phyloP scores from a whole-genome alignment of 2,113 vertebrate genomes.

The Chinchilla lanigera region DNA sequence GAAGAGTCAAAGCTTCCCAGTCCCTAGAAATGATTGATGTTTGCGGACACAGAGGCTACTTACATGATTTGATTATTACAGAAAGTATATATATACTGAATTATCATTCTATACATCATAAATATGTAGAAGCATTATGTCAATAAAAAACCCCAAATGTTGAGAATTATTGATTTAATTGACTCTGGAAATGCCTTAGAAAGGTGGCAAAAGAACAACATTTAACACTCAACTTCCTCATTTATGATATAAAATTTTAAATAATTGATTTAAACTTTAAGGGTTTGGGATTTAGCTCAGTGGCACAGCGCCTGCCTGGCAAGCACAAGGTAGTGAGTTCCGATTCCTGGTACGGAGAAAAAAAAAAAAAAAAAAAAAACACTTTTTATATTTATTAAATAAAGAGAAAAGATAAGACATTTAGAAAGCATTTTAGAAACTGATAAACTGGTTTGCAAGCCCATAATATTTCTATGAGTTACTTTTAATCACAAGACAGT shows the following conservation, averaged over 20 bases:
- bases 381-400: not conserved
- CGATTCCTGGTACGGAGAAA: no score
- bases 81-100: not conserved
- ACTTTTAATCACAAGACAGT: constrained; percentile 22
- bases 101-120: not conserved
- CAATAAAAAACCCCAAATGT: not conserved
- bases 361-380: no score
- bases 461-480: not conserved
- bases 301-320: no score
- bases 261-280: not conserved
- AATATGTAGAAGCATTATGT: not conserved
- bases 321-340: no score
- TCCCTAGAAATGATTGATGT: not conserved
- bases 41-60: not conserved
- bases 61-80: not conserved
- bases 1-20: not conserved
- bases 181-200: not conserved
- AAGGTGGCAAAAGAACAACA: not conserved
- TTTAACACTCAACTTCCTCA: not conserved
- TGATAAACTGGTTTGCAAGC: not conserved
- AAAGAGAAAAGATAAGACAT: not conserved
- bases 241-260: not conserved
- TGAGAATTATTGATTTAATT: not conserved
- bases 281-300: no score
- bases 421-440: not conserved